Evolutionary conservation across 2,797 vertebrate species (phyloP), one percentile per base, ranked within the genome.

Genomic region (Anas georgica): DNA sequence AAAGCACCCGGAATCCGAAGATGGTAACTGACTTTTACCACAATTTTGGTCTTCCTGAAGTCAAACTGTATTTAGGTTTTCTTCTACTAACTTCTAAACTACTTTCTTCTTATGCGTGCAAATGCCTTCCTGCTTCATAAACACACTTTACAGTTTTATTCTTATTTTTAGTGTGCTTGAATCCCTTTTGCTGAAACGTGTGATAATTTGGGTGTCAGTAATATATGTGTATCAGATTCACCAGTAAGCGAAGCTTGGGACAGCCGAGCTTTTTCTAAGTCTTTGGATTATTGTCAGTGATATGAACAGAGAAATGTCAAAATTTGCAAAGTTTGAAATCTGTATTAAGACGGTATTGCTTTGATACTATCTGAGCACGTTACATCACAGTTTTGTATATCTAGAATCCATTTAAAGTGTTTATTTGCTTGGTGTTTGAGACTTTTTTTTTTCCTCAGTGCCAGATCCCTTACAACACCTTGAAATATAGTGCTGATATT

Each of bases 1-100:
- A 25, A 76, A 94, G 55, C 77, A 63, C 67, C 82, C 52, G 37
- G 91, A 79, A 2, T 4, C 67, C 86, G 74, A 95, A 84, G 92
- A 96, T 7, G 98, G 98, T 98, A 97, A 97, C 12, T 83, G 39
- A 7, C n/a, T 84, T 73, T 22, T 63, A 46, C 33, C 0, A 1
- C 10, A 9, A 56, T 12, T 39, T 74, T 52, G 6, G 63, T 41
- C n/a, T 69, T 64, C 83, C 45, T 31, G 23, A 35, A 82, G 18
- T 12, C 16, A 43, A 67, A 64, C 7, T 3, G 6, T 37, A 29
- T 35, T 60, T 85, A 37, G 41, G 7, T 45, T 63, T 7, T 23
- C 11, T 77, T 58, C 37, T 33, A 17, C 31, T 28, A 29, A 58
- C 23, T 25, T 48, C 48, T 48, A 25, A 48, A 48, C 48, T 48